Base-by-base conservation (phyloP, 2,113 vertebrate species). In the Solea senegalensis region DNA sequence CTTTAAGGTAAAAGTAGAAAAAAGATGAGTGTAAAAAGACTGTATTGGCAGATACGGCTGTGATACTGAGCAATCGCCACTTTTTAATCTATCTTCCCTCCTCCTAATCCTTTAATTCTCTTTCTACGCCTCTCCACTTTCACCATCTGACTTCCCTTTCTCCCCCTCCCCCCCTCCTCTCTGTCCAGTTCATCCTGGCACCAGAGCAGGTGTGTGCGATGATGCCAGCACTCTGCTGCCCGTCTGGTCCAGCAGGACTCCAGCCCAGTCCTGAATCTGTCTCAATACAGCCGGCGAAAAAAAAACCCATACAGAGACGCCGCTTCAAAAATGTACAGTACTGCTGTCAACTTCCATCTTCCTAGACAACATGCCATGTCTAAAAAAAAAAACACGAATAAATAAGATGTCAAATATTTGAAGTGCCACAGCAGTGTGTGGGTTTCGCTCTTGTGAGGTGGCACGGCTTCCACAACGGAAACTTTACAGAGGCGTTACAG, bases 161-260 rank as follows among this genome's bases (percentile, higher is more conserved):
- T 56, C 21, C 21, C 21, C 21, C 21, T 1, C 21, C 21, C 21
- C 21, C 21, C 21, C 21, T 1, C 21, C 21, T 21, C 21, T 21
- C 21, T 21, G 21, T 21, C 21, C 21, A 21, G 21, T 21, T 21
- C 21, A 21, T 21, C 21, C 21, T 21, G 21, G 21, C 21, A 21
- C 21, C 21, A 21, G 21, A 21, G 21, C 21, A 21, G 21, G 21
- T 21, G 21, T 12, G 56, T 4, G 5, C 28, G 34, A 48, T 15
- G 27, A 67, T 78, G 74, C 83, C 83, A 78, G 67, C 55, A 39
- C 40, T 82, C 68, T 50, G 81, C 65, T 56, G 86, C 65, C 78
- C 56, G 77, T 90, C 87, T 90, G 88, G 69, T 87, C 73, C 82
- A 57, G 65, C 68, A 52, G 64, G 76, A 74, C 45, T 6, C 69